Evolutionary conservation across 2,113 vertebrate species (phyloP), one percentile per base, ranked within the genome.

Genomic region (Rhea pennata): DNA sequence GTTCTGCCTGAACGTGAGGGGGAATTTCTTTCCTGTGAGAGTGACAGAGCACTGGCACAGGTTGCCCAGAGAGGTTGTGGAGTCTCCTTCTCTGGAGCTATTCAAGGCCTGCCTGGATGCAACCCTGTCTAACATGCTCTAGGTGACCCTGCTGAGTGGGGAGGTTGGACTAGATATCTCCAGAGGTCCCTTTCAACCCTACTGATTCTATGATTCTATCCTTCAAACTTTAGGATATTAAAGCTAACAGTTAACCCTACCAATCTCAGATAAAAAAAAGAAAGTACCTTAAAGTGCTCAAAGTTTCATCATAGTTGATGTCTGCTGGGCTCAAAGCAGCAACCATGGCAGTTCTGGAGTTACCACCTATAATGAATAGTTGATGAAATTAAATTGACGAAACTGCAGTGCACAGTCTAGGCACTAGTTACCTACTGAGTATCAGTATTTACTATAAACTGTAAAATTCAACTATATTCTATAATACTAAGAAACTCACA

Each of bases 261-360:
- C 12, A 21, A 39, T 7, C 40, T 26, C 44, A 66, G 19, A 62
- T 50, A 7, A 87, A 40, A 7, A 87, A 40, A 62, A 16, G 2
- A 65, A 56, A 85, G 65, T 98, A 99, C 99, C 99, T 99, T 93
- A 99, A 98, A 58, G 99, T 99, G 98, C 99, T 99, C 93, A 99
- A 97, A n/a, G 99, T 99, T 98, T 99, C 99, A 95, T 99, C 99
- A 0, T 99, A 99, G 98, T 99, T 99, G 89, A 99, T 99, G 84
- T 99, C 99, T 91, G 99, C 99, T 10, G 99, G 99, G 97, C 99
- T 99, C 97, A 99, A 98, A 73, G 99, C 99, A 94, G 99, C 99
- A 39, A 99, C 99, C 99, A 99, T 99, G 1, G 99, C 99, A 54
- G 99, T 99, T 95, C 99, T 98, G 48, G 99, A 99, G 97, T 99